A percentile compares a stretch with the other conserved stretches of the same genome.
phyloP scores from a whole-genome alignment of 2,888 invertebrate species.

The Rugalucina vietnamica region DNA sequence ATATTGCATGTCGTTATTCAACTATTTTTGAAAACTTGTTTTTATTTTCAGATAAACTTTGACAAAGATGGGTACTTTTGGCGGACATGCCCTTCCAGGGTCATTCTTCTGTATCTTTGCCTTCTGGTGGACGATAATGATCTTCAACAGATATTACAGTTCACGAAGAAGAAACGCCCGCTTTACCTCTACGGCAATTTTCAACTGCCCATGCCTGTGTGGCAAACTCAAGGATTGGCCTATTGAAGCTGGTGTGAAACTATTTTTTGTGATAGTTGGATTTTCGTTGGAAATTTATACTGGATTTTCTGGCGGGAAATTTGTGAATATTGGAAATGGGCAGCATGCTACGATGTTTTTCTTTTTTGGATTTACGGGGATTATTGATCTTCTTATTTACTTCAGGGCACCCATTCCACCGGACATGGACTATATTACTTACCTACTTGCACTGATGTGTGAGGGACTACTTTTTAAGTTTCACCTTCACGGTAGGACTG shows the following conservation, averaged over 20 bases:
- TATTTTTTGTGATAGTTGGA: constrained; percentile 66
- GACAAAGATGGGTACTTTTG: constrained; percentile 84
- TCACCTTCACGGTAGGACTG: constrained; percentile 84
- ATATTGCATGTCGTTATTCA: too few relatives aligned
- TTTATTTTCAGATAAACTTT: too few relatives aligned
- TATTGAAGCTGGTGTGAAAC: constrained; percentile 67
- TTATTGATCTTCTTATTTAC: constrained; percentile 83
- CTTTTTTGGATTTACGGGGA: constrained; percentile 84
- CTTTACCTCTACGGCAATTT: constrained; percentile 71
- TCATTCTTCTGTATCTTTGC: constrained; percentile 82
- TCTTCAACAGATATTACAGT: constrained; percentile 75
- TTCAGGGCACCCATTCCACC: constrained; percentile 81
- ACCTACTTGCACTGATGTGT: constrained; percentile 83
- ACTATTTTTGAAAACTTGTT: too few relatives aligned
- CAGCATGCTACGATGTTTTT: constrained; percentile 86
- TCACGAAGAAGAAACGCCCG: constrained; percentile 65
- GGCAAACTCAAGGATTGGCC: constrained; percentile 69
- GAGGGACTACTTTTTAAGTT: constrained; percentile 85
- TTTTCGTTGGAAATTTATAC: constrained; percentile 70
- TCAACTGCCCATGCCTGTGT: constrained; percentile 72
- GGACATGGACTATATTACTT: constrained; percentile 83
- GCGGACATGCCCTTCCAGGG: constrained; percentile 85
- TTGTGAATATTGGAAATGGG: constrained; percentile 83
- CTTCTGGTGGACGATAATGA: constrained; percentile 79
- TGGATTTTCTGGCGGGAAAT: constrained; percentile 80